Evolutionary conservation across 2,888 invertebrate genomes (phyloP).

Genomic region (Drosophila peninsularis): DNA sequence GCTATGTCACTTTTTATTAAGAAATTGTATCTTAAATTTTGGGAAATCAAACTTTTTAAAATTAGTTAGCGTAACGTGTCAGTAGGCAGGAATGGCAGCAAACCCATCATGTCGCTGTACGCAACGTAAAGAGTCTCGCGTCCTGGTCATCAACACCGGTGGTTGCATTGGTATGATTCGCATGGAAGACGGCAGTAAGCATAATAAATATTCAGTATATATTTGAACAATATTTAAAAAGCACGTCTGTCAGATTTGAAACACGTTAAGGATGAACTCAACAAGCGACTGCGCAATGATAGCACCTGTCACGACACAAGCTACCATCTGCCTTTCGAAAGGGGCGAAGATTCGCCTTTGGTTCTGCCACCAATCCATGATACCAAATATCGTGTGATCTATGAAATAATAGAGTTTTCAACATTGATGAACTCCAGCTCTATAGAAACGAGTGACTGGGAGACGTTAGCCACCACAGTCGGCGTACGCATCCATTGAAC

Average conservation of each 20-base stretch:
- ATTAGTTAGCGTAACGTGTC: neutral
- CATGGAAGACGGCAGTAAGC: slow-evolving; percentile 90
- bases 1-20: neutral
- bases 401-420: slow-evolving; percentile 92
- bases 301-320: slow-evolving; percentile 93
- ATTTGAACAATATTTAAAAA: neutral
- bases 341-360: slow-evolving; percentile 84
- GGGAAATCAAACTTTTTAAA: neutral
- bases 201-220: neutral
- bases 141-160: slow-evolving; percentile 96
- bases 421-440: slow-evolving; percentile 96
- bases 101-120: neutral
- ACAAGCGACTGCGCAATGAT: slow-evolving; percentile 86
- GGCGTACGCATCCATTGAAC: slow-evolving; percentile 86
- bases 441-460: slow-evolving; percentile 96
- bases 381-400: slow-evolving; percentile 87
- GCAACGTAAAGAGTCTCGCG: slow-evolving; percentile 86
- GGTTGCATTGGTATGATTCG: slow-evolving; percentile 98
- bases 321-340: slow-evolving; percentile 87
- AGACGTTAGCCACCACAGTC: slow-evolving; percentile 93
- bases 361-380: slow-evolving; percentile 87
- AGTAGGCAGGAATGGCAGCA: slow-evolving; percentile 8
- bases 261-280: slow-evolving; percentile 74
- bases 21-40: neutral
- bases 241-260: slow-evolving; percentile 87